These are phyloP conservation scores for Bombyx mandarina DNA, from an alignment of 1,140 invertebrate genomes.

Conservation along the genomic window DNA sequence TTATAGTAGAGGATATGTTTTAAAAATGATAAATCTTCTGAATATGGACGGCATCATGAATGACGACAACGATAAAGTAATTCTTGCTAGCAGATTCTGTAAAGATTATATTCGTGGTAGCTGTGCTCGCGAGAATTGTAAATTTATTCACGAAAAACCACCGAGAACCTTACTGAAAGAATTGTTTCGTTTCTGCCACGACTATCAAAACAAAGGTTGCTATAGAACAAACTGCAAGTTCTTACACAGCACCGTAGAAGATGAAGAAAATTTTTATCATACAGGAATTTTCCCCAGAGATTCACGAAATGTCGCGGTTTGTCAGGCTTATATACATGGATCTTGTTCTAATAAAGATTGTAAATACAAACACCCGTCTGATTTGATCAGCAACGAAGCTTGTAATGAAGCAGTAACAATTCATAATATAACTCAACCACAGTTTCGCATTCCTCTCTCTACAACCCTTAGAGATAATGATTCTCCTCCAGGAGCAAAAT, in stretches of 20 bases:
- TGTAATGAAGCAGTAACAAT: constrained; percentile 12
- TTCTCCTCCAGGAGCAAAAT: constrained; percentile 56
- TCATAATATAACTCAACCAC: constrained; percentile 26
- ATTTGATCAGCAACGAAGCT: constrained; percentile 31
- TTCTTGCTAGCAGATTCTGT: constrained; percentile 37
- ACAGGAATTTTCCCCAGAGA: constrained; percentile 47
- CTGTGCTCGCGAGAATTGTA: constrained; percentile 51
- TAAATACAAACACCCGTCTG: constrained; percentile 36
- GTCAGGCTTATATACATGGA: constrained; percentile 42
- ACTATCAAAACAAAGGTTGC: constrained; percentile 63
- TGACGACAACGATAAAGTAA: constrained; percentile 30
- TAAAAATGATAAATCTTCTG: background rate
- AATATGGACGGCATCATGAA: constrained; percentile 28
- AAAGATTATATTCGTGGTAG: constrained; percentile 53
- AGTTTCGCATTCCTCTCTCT: constrained; percentile 37
- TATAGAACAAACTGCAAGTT: constrained; percentile 58
- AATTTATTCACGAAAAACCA: constrained; percentile 52
- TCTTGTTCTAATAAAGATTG: constrained; percentile 47
- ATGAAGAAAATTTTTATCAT: constrained; percentile 50
- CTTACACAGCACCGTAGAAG: constrained; percentile 44
- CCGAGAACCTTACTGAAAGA: constrained; percentile 46
- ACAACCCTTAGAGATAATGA: constrained; percentile 41
- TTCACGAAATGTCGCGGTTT: constrained; percentile 27
- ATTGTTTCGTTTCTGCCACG: constrained; percentile 58
- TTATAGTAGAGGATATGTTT: background rate